Percentiles rank a stretch among this genome's conserved stretches.
phyloP scores from a whole-genome alignment of 2,113 vertebrate genomes.

The Formicarius rufipectus region DNA sequence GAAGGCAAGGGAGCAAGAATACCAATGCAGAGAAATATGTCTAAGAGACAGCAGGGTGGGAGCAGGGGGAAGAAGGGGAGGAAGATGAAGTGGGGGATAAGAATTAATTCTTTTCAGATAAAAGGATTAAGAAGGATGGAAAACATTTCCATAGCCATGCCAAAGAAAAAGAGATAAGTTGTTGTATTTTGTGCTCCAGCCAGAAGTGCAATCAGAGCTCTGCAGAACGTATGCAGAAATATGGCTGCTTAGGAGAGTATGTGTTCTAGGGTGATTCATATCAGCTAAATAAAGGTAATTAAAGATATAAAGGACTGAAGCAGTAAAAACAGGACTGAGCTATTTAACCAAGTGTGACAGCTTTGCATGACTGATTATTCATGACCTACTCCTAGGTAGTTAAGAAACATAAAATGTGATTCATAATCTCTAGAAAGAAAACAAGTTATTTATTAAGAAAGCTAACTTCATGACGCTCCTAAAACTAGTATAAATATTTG shows the following conservation, averaged over 20 bases:
- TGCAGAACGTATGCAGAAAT: not conserved
- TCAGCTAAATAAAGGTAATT: conserved; percentile 45
- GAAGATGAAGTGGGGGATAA: not conserved
- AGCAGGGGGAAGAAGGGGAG: not conserved
- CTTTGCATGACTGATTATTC: conserved; percentile 49
- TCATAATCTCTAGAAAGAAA: conserved; percentile 45
- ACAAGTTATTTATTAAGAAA: conserved; percentile 20
- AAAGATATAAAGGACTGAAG: conserved; percentile 27
- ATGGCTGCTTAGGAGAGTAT: not conserved
- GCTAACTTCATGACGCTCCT: not conserved
- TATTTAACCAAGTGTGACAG: conserved; percentile 37
- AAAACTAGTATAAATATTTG: not conserved
- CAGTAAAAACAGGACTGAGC: conserved; percentile 6
- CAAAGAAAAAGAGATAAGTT: not conserved
- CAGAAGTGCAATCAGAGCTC: not conserved
- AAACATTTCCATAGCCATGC: not conserved
- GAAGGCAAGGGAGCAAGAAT: not conserved
- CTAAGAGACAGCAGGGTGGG: not conserved
- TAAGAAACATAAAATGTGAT: conserved; percentile 36
- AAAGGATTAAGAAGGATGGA: not conserved
- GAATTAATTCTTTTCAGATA: not conserved
- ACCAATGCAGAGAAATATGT: not conserved
- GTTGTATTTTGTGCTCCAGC: not conserved
- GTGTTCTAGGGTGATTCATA: conserved; percentile 23
- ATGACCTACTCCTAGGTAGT: conserved; percentile 22